Evolutionary conservation across 1,140 invertebrate genomes (phyloP).

Genomic region (Hyposmocoma kahamanoa): DNA sequence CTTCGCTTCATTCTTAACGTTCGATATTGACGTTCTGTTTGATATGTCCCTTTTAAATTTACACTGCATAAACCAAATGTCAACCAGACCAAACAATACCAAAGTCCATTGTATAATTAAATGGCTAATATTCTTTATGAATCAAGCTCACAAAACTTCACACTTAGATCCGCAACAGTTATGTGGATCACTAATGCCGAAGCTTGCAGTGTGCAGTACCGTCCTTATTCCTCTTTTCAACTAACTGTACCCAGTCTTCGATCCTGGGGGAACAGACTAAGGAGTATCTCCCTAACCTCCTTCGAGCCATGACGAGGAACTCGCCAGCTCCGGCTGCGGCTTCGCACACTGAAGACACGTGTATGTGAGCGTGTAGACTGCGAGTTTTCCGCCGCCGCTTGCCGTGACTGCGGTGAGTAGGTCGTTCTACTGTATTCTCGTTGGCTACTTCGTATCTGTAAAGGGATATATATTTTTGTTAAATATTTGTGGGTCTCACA

Average conservation of each 20-base stretch:
- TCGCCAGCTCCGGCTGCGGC: constrained; percentile 81
- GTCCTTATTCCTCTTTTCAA: constrained; percentile 73
- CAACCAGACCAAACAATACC: no score
- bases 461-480: no score
- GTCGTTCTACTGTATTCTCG: constrained; percentile 20
- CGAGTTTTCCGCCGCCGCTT: constrained; percentile 14
- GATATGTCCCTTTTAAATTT: no score
- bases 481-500: no score
- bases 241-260: constrained; percentile 79
- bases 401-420: constrained; percentile 18
- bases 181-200: constrained; percentile 55
- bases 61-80: no score
- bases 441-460: constrained; percentile 56
- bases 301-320: constrained; percentile 86
- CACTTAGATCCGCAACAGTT: no score
- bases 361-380: constrained; percentile 62
- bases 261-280: constrained; percentile 83
- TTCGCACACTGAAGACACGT: constrained; percentile 80
- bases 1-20: no score
- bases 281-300: constrained; percentile 80
- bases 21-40: no score
- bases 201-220: constrained; percentile 80
- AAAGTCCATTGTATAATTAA: no score
- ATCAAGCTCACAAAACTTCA: no score
- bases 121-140: no score